Conservation (phyloP, 2,797 vertebrate species). For the Sorex maritimensis region DNA sequence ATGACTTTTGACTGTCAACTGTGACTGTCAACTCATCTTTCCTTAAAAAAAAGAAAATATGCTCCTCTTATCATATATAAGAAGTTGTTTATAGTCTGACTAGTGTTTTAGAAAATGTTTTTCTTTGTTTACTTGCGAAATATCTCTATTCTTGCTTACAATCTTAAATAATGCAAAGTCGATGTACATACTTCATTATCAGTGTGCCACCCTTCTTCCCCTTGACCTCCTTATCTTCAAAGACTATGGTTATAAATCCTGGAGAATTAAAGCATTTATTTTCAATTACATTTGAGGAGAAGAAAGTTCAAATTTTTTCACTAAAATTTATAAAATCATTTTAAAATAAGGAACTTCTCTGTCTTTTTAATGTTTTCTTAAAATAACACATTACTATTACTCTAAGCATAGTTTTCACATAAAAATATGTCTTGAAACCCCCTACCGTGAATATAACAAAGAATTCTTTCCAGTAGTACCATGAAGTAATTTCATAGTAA, state of each 20-base stretch:
- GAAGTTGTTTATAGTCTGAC: background rate
- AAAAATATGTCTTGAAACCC: background rate
- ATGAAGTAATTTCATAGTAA: background rate
- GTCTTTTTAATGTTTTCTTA: background rate
- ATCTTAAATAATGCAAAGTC: background rate
- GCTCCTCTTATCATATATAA: background rate
- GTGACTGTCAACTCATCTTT: no score
- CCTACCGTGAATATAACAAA: background rate
- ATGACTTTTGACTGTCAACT: no score
- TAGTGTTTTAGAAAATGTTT: background rate
- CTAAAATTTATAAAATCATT: background rate
- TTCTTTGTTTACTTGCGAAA: background rate
- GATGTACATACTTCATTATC: no score
- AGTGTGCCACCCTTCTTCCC: background rate
- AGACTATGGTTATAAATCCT: background rate
- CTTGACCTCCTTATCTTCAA: background rate
- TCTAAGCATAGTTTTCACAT: background rate
- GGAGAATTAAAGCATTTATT: conserved; percentile 8
- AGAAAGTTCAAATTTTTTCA: background rate
- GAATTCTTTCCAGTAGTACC: background rate
- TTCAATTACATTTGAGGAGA: background rate
- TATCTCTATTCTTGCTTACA: background rate
- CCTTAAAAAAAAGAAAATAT: no score
- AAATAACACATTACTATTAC: background rate
- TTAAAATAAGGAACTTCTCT: no score